Evolutionary conservation across 2,113 vertebrate genomes (phyloP).

Genomic region (Heteronetta atricapilla): DNA sequence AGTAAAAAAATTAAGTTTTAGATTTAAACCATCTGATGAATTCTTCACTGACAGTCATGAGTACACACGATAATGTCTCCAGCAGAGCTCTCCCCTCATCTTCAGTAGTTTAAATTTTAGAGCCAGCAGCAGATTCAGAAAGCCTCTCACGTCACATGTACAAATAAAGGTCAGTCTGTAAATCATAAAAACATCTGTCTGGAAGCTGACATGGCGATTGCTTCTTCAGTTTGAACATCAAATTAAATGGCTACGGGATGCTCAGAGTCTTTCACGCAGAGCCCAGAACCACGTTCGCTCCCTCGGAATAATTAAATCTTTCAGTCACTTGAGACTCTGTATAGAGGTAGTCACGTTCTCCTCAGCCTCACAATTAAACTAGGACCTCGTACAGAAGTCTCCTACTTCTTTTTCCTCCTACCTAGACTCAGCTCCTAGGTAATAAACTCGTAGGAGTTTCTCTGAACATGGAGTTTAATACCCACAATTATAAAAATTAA

Average conservation of each 20-base stretch:
- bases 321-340: not conserved
- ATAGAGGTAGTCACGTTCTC: not conserved
- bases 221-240: not conserved
- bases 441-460: not conserved
- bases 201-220: not conserved
- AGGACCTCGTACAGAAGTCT: not conserved
- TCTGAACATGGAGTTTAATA: not conserved
- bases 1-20: not conserved
- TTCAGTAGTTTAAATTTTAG: not conserved
- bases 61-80: not conserved
- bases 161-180: not conserved
- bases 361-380: not conserved
- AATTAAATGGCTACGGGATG: not conserved
- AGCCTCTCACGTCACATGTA: fast-evolving
- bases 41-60: not conserved
- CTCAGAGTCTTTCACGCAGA: not conserved
- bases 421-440: not conserved
- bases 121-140: not conserved
- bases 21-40: not conserved
- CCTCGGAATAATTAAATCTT: not conserved
- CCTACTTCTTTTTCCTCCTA: not conserved
- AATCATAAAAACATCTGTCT: not conserved
- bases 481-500: not conserved
- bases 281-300: not conserved
- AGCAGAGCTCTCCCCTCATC: not conserved